These are phyloP conservation scores for Whitmania pigra DNA, from an alignment of 1,140 invertebrate genomes.

Conservation along the genomic window DNA sequence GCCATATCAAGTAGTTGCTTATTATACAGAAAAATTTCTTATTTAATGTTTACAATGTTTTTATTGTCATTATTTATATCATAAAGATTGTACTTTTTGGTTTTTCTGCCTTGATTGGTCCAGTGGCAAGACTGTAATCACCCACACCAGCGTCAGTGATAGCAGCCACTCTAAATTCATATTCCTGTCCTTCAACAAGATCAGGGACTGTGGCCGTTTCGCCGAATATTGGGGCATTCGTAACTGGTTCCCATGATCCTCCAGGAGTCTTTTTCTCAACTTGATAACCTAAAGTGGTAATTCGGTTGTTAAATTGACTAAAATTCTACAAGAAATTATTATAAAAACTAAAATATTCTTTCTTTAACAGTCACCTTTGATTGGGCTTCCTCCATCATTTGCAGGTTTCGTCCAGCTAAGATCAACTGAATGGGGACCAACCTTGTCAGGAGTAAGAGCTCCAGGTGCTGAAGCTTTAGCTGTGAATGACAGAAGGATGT, in stretches of 20 bases:
- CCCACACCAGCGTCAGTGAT: constrained; percentile 65
- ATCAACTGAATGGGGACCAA: constrained; percentile 64
- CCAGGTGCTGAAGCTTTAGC: constrained; percentile 50
- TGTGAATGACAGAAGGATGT: constrained; percentile 22
- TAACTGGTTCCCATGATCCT: constrained; percentile 66
- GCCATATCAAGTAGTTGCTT: not conserved
- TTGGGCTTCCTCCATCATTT: constrained; percentile 87
- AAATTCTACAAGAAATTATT: not conserved
- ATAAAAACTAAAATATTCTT: no score
- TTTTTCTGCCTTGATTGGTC: constrained; percentile 34
- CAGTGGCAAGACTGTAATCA: constrained; percentile 33
- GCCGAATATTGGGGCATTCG: constrained; percentile 31
- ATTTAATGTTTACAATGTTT: not conserved
- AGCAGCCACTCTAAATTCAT: constrained; percentile 85
- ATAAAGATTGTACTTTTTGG: not conserved
- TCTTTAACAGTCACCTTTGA: constrained; percentile 46
- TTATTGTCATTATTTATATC: no score
- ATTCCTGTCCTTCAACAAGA: constrained; percentile 72
- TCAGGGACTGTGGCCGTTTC: constrained; percentile 55
- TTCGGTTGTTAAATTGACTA: not conserved
- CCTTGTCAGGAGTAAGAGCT: constrained; percentile 61
- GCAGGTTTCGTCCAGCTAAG: constrained; percentile 75
- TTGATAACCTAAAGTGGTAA: constrained; percentile 64
- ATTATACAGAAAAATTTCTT: not conserved
- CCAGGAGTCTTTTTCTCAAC: constrained; percentile 88